Evolutionary conservation across 2,797 vertebrate species (phyloP), one percentile per base, ranked within the genome.

Genomic region (Myripristis jacobus): DNA sequence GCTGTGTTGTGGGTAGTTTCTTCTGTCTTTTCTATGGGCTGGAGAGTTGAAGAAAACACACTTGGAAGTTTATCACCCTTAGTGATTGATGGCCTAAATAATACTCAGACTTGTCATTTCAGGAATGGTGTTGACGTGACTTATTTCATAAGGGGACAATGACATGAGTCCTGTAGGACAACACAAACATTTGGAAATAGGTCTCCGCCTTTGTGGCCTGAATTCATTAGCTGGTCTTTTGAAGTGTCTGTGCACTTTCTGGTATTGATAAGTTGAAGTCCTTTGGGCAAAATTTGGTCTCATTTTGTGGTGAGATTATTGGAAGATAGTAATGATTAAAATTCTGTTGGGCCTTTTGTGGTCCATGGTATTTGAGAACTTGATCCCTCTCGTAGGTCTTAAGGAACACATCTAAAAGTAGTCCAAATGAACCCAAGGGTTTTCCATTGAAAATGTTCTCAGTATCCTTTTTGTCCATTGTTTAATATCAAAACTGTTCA

Each of bases 21-120:
- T 25, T 75, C 38, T 73, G n/a, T 70, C 36, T 43, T 62, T 56
- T 47, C 10, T 56, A 57, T 34, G 31, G 15, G 41, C 57, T 73
- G 34, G 47, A 55, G 27, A 79, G 70, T 51, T 44, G 31, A 70
- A 55, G 57, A 69, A 73, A 80, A 59, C 70, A 64, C 53, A 41
- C 25, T 56, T 72, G 51, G 36, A 57, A 70, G 73, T 77, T 64
- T 53, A 77, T 64, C 46, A n/a, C 6, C 52, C 3, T 21, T 21
- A n/a, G 50, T 83, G 83, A 91, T 75, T 41, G 66, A 89, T 87
- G 61, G 59, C 73, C 60, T 56, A 64, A 76, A 83, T 88, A 77
- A 84, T 54, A 31, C 13, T 19, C 67, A 66, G 11, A 51, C 68
- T 86, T 80, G 84, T 88, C 66, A 72, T 79, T 77, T 79, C 61